These are phyloP conservation scores for Myrmecophaga tridactyla DNA, from an alignment of 2,113 vertebrate species.

Conservation along the genomic window DNA sequence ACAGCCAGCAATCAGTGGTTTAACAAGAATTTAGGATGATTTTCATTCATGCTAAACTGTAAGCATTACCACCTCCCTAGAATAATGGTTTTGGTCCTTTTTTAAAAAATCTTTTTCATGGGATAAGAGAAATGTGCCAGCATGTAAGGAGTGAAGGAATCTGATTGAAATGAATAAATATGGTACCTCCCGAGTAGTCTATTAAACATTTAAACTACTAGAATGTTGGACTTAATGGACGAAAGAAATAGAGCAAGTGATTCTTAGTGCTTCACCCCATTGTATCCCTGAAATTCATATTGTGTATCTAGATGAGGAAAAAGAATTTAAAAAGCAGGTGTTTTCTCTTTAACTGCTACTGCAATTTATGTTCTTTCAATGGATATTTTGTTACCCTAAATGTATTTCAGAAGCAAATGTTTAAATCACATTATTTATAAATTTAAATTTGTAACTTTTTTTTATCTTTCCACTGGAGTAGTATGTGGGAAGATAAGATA, in stretches of 20 bases:
- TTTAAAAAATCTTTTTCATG: not conserved
- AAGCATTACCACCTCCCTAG: not conserved
- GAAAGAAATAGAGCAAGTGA: too few species aligned
- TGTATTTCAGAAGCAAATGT: not conserved
- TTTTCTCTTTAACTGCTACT: not conserved
- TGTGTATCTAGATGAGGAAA: not conserved
- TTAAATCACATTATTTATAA: not conserved
- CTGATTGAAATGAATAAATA: not conserved
- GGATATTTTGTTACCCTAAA: not conserved
- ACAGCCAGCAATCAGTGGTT: not conserved
- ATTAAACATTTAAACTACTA: not conserved
- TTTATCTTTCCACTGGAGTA: not conserved
- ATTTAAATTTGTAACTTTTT: not conserved
- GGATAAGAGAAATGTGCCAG: not conserved
- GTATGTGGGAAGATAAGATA: not conserved
- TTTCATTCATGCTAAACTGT: not conserved
- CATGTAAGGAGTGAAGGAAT: not conserved
- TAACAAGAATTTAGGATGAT: not conserved
- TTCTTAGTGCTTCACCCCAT: not conserved
- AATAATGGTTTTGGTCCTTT: not conserved
- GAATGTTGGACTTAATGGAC: not conserved
- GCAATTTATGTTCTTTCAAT: not conserved
- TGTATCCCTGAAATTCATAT: not conserved
- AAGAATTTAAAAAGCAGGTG: not conserved
- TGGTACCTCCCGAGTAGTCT: not conserved